These are phyloP conservation scores for Beaufortia kweichowensis DNA, from an alignment of 2,113 vertebrate genomes.

Conservation along the genomic window DNA sequence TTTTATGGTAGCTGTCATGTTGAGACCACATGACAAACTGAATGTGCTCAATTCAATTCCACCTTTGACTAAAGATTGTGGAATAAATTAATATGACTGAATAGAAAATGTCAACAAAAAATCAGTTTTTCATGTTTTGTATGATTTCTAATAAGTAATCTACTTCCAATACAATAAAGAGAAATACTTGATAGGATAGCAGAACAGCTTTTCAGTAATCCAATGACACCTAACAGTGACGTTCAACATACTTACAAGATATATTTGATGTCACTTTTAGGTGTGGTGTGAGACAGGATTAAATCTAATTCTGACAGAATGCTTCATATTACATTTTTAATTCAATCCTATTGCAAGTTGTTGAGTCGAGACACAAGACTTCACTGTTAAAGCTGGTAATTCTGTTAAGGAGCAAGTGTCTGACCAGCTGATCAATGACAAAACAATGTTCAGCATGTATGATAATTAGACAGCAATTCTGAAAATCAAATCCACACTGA, in stretches of 20 bases:
- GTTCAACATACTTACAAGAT: neutral
- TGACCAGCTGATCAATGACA: neutral
- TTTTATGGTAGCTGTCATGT: neutral
- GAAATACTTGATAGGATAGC: too few species aligned
- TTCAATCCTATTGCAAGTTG: neutral
- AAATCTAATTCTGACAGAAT: constrained; percentile 26
- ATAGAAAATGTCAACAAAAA: too few species aligned
- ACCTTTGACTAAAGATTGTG: too few species aligned
- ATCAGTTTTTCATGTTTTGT: too few species aligned
- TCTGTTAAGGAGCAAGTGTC: neutral
- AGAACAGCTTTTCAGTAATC: neutral
- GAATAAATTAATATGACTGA: too few species aligned
- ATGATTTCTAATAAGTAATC: too few species aligned
- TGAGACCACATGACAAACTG: too few species aligned
- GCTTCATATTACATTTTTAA: neutral
- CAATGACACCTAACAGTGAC: neutral
- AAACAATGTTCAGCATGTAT: neutral
- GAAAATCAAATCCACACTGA: neutral
- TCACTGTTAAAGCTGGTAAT: neutral
- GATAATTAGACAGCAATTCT: neutral
- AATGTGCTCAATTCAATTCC: too few species aligned
- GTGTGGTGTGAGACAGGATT: neutral
- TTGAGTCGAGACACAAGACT: neutral
- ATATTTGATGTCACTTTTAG: too few species aligned
- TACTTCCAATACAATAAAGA: too few species aligned